These are phyloP conservation scores for Xyrichtys novacula DNA, from an alignment of 2,797 vertebrate genomes.

Conservation along the genomic window DNA sequence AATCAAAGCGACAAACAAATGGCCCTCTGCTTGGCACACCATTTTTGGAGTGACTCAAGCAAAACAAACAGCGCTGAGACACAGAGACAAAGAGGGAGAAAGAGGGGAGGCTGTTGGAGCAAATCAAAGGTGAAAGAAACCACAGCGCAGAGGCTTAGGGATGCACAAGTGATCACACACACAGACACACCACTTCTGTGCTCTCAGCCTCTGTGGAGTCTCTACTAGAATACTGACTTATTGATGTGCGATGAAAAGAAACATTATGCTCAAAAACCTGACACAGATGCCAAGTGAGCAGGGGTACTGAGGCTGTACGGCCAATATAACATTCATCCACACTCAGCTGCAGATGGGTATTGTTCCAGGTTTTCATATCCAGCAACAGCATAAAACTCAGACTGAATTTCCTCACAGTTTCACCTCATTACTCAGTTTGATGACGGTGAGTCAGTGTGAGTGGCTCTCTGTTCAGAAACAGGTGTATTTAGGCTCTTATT, in stretches of 20 bases:
- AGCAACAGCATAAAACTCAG: not conserved
- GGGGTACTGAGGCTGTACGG: not conserved
- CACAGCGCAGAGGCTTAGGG: constrained; percentile 24
- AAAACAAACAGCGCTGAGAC: constrained; percentile 40
- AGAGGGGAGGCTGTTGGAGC: not conserved
- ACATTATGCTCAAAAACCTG: constrained; percentile 1
- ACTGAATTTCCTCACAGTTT: accelerated
- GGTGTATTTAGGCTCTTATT: not conserved
- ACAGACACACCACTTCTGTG: constrained; percentile 7
- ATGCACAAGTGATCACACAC: constrained; percentile 39
- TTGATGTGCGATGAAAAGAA: constrained; percentile 7
- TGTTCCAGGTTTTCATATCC: not conserved
- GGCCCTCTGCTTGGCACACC: constrained; percentile 28
- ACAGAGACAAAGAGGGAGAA: not conserved
- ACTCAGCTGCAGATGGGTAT: not conserved
- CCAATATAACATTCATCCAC: not conserved
- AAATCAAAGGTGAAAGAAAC: constrained; percentile 44
- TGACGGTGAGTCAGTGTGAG: too few relatives aligned
- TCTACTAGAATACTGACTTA: constrained; percentile 18
- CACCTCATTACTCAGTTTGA: not conserved
- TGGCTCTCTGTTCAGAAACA: too few relatives aligned
- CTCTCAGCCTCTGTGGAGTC: constrained; percentile 18
- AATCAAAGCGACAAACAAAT: constrained; percentile 64
- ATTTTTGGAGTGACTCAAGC: constrained; percentile 40
- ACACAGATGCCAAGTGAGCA: constrained; percentile 9